These are phyloP conservation scores for Ondatra zibethicus DNA, from an alignment of 2,113 vertebrate genomes.

Conservation along the genomic window DNA sequence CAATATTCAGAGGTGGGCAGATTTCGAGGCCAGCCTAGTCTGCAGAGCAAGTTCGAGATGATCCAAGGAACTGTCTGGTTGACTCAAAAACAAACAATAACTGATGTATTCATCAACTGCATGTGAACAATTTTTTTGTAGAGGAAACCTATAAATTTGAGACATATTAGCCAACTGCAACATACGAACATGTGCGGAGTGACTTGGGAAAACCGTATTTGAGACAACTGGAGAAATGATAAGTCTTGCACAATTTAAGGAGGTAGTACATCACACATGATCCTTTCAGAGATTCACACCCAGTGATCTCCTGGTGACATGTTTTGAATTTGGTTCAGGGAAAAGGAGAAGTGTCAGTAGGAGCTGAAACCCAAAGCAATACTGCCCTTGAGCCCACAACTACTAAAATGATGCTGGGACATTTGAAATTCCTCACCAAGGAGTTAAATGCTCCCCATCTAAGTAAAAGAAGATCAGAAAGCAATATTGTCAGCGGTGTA, in stretches of 20 bases:
- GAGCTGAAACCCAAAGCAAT: not conserved
- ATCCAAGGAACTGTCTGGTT: too few relatives aligned
- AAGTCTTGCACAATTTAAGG: not conserved
- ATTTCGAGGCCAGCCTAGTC: not conserved
- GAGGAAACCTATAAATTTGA: not conserved
- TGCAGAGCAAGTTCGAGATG: not conserved
- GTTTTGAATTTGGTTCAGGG: not conserved
- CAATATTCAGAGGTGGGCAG: not conserved
- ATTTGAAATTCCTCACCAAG: not conserved
- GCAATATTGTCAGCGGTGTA: not conserved
- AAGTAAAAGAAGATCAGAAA: not conserved
- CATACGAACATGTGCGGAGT: not conserved
- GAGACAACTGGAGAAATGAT: not conserved
- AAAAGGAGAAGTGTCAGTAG: not conserved
- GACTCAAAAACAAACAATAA: not conserved
- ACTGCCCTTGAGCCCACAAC: not conserved
- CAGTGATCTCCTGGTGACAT: not conserved
- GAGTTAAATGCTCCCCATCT: not conserved
- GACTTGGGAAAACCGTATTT: constrained; percentile 34
- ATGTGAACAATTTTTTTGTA: not conserved
- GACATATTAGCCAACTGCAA: not conserved
- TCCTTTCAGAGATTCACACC: constrained; percentile 33
- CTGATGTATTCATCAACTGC: not conserved
- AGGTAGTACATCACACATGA: not conserved
- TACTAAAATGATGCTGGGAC: constrained; percentile 8